Evolutionary conservation across 2,797 vertebrate species (phyloP).

Genomic region (Premnoplex brunnescens): DNA sequence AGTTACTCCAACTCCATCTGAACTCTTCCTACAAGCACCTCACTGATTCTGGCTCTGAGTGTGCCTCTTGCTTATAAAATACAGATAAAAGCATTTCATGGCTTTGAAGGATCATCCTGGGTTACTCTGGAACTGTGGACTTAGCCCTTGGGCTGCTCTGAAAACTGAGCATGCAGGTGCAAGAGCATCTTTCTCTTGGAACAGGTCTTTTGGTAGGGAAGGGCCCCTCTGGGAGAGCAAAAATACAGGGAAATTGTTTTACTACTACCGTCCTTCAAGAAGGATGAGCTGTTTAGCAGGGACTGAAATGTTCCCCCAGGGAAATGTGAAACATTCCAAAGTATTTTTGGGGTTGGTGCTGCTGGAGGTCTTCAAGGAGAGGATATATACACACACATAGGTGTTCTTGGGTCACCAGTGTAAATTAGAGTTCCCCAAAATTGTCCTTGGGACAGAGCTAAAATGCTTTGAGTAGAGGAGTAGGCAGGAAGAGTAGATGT

Average conservation of each 20-base stretch:
- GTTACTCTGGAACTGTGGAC: neutral
- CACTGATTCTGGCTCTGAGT: neutral
- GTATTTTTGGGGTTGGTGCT: neutral
- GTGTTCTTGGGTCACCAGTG: neutral
- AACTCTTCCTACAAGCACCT: neutral
- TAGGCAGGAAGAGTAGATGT: neutral
- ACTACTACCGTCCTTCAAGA: neutral
- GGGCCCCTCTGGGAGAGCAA: neutral
- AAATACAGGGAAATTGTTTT: neutral
- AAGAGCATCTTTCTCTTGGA: neutral
- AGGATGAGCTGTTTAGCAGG: neutral
- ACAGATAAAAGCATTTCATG: neutral
- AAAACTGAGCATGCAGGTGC: neutral
- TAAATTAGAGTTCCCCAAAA: neutral
- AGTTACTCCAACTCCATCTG: neutral
- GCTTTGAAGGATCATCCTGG: neutral
- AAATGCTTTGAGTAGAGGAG: neutral
- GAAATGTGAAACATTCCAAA: neutral
- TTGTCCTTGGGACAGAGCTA: neutral
- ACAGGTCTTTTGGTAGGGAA: neutral
- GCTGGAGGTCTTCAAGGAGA: neutral
- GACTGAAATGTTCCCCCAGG: neutral
- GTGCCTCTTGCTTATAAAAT: neutral
- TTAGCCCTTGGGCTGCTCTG: neutral
- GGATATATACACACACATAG: neutral